A percentile compares a stretch with the other conserved stretches of the same genome.
Conservation (phyloP, 2,113 vertebrate genomes). For the Mirounga angustirostris region DNA sequence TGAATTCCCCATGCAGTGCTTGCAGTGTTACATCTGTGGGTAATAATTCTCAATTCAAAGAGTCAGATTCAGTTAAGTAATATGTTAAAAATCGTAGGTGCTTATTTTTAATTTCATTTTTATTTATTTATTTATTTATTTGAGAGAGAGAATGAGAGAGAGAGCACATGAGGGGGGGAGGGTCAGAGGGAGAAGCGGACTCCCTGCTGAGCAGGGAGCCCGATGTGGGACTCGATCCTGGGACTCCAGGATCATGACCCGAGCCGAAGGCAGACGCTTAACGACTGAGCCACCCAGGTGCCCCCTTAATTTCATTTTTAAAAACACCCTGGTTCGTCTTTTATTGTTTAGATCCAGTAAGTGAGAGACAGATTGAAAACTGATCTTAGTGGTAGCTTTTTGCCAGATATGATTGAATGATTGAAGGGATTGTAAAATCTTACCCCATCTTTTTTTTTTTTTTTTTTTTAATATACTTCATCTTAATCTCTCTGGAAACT, state of each 20-base stretch:
- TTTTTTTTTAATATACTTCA: neutral
- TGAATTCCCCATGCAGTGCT: neutral
- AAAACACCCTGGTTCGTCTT: neutral
- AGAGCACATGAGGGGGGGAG: no score
- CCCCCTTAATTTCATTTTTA: no score
- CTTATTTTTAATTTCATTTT: constrained; percentile 21
- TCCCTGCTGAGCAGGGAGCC: no score
- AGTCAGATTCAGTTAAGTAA: neutral
- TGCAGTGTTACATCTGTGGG: neutral
- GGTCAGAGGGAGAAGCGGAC: no score
- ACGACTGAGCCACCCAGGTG: no score
- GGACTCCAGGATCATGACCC: no score
- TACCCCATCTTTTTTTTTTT: neutral
- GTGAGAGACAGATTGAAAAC: neutral
- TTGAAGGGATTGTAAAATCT: neutral
- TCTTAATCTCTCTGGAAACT: constrained; percentile 36
- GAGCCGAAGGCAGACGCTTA: no score
- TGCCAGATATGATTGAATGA: neutral
- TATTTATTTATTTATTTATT: no score
- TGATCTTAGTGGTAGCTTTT: neutral
- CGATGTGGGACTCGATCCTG: no score
- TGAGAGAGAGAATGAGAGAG: no score
- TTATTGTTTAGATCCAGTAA: constrained; percentile 4
- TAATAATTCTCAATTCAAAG: neutral
- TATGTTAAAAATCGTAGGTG: neutral